These are phyloP conservation scores for Malurus elegans DNA, from an alignment of 2,113 vertebrate genomes.

Conservation along the genomic window DNA sequence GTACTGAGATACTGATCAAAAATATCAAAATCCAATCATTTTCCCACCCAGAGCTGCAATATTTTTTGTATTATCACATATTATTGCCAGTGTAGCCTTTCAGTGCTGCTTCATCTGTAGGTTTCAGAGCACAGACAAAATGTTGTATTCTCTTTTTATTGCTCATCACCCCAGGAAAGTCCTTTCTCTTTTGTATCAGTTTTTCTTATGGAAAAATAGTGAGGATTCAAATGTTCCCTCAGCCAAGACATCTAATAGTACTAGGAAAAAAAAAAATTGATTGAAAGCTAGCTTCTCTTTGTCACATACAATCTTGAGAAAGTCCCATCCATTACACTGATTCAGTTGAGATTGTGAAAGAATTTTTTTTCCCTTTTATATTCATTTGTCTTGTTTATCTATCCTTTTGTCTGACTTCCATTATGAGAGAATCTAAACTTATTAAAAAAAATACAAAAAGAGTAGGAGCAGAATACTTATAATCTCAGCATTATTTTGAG, in stretches of 20 bases:
- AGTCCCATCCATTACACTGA: not conserved
- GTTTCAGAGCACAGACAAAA: not conserved
- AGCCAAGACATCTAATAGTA: not conserved
- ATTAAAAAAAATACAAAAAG: not conserved
- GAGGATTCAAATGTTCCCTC: not conserved
- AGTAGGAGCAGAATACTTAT: fast-evolving
- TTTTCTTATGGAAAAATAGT: not conserved
- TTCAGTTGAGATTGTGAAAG: not conserved
- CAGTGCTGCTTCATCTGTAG: not conserved
- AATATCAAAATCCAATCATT: not conserved
- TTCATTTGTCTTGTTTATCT: not conserved
- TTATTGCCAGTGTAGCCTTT: not conserved
- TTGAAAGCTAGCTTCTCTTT: not conserved
- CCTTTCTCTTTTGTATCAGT: not conserved
- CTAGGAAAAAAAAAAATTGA: not conserved
- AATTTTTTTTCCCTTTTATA: not conserved
- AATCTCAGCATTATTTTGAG: not conserved
- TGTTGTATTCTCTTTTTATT: not conserved
- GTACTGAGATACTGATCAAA: not conserved
- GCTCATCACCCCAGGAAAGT: not conserved
- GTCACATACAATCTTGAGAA: fast-evolving
- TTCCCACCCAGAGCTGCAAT: not conserved
- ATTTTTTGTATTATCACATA: not conserved
- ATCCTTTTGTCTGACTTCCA: not conserved
- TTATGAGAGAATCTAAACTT: not conserved